Conservation (phyloP, 2,797 vertebrate species). For the Acridotheres tristis region DNA sequence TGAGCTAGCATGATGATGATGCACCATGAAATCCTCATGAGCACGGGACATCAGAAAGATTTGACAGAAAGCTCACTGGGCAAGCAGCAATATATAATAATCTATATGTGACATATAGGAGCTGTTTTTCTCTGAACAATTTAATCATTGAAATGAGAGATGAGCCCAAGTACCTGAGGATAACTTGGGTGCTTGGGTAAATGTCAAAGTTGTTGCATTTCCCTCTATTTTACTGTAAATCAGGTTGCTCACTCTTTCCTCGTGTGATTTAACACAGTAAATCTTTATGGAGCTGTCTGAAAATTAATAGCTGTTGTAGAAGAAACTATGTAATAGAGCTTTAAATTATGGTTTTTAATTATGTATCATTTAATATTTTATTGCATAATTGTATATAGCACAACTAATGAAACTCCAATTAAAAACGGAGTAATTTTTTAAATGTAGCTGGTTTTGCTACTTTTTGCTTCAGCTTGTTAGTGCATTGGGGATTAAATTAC, state of each 20-base stretch:
- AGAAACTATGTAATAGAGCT: slow-evolving; percentile 3
- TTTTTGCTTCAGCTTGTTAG: background rate
- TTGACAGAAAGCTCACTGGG: slow-evolving; percentile 45
- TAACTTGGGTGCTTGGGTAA: slow-evolving; percentile 59
- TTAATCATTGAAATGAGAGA: slow-evolving; percentile 68
- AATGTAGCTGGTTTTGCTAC: background rate
- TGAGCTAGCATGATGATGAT: slow-evolving; percentile 11
- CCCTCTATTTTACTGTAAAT: slow-evolving; percentile 40
- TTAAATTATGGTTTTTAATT: background rate
- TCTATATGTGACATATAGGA: slow-evolving; percentile 30
- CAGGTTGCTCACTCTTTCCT: slow-evolving; percentile 8
- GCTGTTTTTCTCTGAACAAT: slow-evolving; percentile 61
- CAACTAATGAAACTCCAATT: background rate
- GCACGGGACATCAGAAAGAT: slow-evolving; percentile 8
- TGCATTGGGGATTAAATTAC: background rate
- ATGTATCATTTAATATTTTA: background rate
- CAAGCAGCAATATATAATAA: slow-evolving; percentile 11
- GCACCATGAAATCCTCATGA: background rate
- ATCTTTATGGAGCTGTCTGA: slow-evolving; percentile 38
- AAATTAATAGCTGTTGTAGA: slow-evolving; percentile 54
- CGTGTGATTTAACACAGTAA: background rate
- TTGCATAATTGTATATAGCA: background rate
- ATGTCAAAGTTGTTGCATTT: slow-evolving; percentile 53
- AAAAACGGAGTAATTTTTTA: background rate
- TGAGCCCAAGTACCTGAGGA: slow-evolving; percentile 50